phyloP scores from a whole-genome alignment of 2,888 invertebrate genomes.

The Fissipunctia ypsillon region DNA sequence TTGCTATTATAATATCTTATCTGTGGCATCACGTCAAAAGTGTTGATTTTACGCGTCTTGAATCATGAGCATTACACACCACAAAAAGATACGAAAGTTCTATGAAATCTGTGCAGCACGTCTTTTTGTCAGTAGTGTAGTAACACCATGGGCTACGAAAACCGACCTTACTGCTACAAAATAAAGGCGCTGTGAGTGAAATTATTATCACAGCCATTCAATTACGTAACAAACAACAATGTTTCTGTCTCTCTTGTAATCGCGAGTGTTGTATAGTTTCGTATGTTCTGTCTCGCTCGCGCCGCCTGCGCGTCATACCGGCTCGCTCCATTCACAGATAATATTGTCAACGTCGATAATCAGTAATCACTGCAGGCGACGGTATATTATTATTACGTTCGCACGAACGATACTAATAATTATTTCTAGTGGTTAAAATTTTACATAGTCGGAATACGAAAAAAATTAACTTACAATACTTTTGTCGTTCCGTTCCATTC shows the following conservation, averaged over 20 bases:
- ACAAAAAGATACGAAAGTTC: background rate
- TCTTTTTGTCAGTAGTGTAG: background rate
- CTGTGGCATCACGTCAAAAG: no score
- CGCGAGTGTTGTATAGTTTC: background rate
- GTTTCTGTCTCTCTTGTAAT: background rate
- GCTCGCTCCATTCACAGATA: background rate
- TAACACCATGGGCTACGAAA: background rate
- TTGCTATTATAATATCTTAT: no score
- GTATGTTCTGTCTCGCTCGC: slow-evolving; percentile 3
- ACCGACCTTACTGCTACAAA: slow-evolving; percentile 1
- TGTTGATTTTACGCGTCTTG: background rate
- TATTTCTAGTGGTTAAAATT: background rate
- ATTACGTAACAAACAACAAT: background rate
- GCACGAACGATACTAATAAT: background rate
- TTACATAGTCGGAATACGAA: background rate
- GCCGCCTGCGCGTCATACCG: background rate
- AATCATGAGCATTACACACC: no score
- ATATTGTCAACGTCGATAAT: background rate
- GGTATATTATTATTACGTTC: slow-evolving; percentile 12
- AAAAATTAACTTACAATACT: slow-evolving; percentile 31
- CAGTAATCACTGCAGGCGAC: background rate
- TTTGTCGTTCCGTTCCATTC: slow-evolving; percentile 8
- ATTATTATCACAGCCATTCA: background rate
- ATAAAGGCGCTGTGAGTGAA: slow-evolving; percentile 6
- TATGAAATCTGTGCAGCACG: background rate